A percentile compares a stretch with the other conserved stretches of the same genome.
phyloP scores from a whole-genome alignment of 1,140 invertebrate genomes.

The Bradysia coprophila region DNA sequence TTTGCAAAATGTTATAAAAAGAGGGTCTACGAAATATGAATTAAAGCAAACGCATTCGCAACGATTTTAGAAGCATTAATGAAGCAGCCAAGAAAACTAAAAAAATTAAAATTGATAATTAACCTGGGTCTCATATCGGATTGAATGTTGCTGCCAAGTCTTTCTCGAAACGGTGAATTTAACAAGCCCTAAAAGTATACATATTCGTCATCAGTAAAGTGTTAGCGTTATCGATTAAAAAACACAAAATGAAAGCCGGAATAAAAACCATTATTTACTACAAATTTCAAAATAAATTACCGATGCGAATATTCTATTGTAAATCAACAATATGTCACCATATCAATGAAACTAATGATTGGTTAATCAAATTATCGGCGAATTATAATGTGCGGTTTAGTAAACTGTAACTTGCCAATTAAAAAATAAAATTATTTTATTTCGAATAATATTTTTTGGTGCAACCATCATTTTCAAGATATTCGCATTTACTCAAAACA shows the following conservation, averaged over 20 bases:
- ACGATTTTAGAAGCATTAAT: too few species aligned
- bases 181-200: conserved; percentile 27
- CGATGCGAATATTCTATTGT: not conserved
- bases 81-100: not conserved
- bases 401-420: too few species aligned
- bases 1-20: too few species aligned
- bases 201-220: not conserved
- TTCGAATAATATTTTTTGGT: too few species aligned
- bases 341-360: not conserved
- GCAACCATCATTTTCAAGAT: not conserved
- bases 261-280: not conserved
- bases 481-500: not conserved
- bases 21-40: too few species aligned
- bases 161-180: conserved; percentile 67
- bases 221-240: not conserved
- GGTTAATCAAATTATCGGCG: not conserved
- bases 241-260: not conserved
- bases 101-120: not conserved
- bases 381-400: too few species aligned
- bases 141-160: conserved; percentile 66
- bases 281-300: not conserved
- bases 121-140: conserved; percentile 67
- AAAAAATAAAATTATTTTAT: too few species aligned
- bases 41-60: too few species aligned
- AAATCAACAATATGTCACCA: not conserved